Evolutionary conservation across 2,797 vertebrate genomes (phyloP).

Genomic region (Pygocentrus nattereri): DNA sequence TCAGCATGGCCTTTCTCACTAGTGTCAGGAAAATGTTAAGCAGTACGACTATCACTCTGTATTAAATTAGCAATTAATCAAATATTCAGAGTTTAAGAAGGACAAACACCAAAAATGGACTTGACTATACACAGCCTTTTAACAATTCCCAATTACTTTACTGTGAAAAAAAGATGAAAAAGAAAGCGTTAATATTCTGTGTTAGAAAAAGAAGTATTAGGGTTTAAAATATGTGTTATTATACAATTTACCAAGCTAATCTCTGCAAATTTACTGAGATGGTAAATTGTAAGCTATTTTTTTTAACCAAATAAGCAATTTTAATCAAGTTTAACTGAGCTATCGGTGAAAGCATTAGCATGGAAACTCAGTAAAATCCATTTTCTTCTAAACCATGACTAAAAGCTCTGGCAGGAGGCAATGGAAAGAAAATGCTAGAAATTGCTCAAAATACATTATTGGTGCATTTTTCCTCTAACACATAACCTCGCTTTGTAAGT

Average conservation of each 20-base stretch:
- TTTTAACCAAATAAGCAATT: neutral
- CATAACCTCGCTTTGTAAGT: neutral
- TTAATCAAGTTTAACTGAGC: neutral
- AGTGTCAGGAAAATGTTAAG: slow-evolving; percentile 64
- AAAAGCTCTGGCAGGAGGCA: neutral
- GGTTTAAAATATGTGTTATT: too few species aligned
- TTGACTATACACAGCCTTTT: neutral
- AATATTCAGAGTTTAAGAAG: neutral
- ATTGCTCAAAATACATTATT: neutral
- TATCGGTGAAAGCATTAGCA: neutral
- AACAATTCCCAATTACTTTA: neutral
- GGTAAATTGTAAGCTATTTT: neutral
- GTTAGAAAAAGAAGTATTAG: too few species aligned
- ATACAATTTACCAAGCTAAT: too few species aligned
- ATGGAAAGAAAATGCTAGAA: neutral
- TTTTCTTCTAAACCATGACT: neutral
- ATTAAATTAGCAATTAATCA: neutral
- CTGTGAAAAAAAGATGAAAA: neutral
- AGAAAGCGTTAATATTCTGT: too few species aligned
- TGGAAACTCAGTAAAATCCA: neutral
- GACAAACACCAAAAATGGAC: too few species aligned
- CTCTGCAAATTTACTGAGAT: too few species aligned
- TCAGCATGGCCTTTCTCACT: slow-evolving; percentile 73
- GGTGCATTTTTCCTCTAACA: neutral
- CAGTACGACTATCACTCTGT: neutral